phyloP scores from a whole-genome alignment of 2,888 invertebrate species.

The Candidula unifasciata region DNA sequence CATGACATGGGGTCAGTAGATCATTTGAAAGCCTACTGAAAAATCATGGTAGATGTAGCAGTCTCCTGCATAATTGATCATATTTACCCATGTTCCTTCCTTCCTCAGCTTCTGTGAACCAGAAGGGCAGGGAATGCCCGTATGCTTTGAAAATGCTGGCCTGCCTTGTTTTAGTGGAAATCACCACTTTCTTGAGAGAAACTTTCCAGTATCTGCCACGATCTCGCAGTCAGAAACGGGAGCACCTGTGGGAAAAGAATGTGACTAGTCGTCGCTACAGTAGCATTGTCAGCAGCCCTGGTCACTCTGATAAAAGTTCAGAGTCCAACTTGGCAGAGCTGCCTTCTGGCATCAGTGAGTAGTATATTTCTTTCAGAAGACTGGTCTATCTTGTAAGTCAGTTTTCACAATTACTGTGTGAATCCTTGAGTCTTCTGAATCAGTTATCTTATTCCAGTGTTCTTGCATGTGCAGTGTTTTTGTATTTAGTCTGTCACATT shows the following conservation, averaged over 20 bases:
- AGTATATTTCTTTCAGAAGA: background rate
- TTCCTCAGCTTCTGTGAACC: conserved; percentile 74
- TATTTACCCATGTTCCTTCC: background rate
- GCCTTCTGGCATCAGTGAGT: conserved; percentile 64
- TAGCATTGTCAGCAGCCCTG: conserved; percentile 96
- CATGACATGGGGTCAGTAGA: too few relatives aligned
- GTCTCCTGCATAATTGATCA: background rate
- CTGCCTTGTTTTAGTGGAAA: conserved; percentile 95
- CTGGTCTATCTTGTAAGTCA: background rate
- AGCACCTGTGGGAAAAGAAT: conserved; percentile 74
- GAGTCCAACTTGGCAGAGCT: conserved; percentile 72
- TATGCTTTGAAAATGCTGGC: conserved; percentile 89
- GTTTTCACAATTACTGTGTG: background rate
- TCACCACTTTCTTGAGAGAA: conserved; percentile 96
- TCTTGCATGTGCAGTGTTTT: too few relatives aligned
- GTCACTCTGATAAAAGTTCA: conserved; percentile 82
- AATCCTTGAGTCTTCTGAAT: too few relatives aligned
- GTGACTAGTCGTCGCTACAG: conserved; percentile 87
- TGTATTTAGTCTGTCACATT: too few relatives aligned
- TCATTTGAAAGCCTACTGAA: too few relatives aligned
- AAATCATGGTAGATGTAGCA: background rate
- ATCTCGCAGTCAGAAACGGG: conserved; percentile 72
- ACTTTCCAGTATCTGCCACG: conserved; percentile 87
- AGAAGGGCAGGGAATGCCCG: conserved; percentile 81
- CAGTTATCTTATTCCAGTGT: too few relatives aligned